Percentiles rank a stretch among this genome's conserved stretches.
Evolutionary conservation across 1,140 invertebrate species (phyloP).

Genomic region (Idris sp.): DNA sequence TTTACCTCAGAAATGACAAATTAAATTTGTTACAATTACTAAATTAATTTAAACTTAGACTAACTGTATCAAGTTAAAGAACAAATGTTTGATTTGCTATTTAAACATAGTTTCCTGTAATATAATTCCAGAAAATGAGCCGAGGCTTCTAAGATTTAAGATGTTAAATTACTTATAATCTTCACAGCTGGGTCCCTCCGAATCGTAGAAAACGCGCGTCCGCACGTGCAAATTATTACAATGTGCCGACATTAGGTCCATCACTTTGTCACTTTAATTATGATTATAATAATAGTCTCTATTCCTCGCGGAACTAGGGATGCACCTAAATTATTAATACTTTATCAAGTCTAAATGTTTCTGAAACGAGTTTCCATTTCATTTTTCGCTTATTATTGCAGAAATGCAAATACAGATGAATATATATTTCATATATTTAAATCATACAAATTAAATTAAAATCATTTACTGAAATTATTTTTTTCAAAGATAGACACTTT

Average conservation of each 20-base stretch:
- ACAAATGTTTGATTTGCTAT: conserved; percentile 50
- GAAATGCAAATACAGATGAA: too few relatives aligned
- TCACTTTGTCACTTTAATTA: conserved; percentile 60
- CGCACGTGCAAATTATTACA: conserved; percentile 60
- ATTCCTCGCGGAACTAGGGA: conserved; percentile 1
- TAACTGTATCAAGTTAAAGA: conserved; percentile 29
- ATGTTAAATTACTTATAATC: conserved; percentile 57
- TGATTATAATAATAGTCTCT: conserved; percentile 53
- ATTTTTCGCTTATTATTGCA: too few relatives aligned
- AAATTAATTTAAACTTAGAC: too few relatives aligned
- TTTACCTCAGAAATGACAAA: too few relatives aligned
- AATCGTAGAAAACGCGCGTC: conserved; percentile 37
- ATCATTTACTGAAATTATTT: too few relatives aligned
- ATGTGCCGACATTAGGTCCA: conserved; percentile 52
- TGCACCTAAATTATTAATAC: conserved; percentile 45
- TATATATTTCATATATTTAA: too few relatives aligned
- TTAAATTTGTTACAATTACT: too few relatives aligned
- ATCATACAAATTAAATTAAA: too few relatives aligned
- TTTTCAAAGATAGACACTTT: too few relatives aligned
- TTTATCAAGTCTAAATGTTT: conserved; percentile 37
- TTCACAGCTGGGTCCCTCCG: conserved; percentile 51
- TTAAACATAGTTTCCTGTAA: conserved; percentile 41
- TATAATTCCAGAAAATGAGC: conserved; percentile 50
- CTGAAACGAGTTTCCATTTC: conserved; percentile 11
- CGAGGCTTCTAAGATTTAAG: conserved; percentile 51